phyloP scores from a whole-genome alignment of 2,113 vertebrate genomes.

The Lanius collurio region DNA sequence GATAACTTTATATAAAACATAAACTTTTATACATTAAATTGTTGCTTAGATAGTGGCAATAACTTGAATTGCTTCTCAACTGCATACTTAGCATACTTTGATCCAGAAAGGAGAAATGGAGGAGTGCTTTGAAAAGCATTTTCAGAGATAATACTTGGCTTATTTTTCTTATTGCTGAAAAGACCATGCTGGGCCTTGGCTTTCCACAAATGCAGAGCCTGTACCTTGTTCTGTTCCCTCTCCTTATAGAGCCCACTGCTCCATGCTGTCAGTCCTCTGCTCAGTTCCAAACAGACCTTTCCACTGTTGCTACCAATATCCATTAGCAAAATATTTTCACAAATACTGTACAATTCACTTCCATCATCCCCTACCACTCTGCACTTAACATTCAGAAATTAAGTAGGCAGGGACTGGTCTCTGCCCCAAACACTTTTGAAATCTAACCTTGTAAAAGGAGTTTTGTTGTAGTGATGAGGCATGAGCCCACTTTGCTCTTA shows the following conservation, averaged over 20 bases:
- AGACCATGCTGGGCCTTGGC: neutral
- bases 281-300: neutral
- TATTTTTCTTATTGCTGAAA: neutral
- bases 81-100: neutral
- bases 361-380: neutral
- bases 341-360: neutral
- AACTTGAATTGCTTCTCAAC: neutral
- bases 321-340: neutral
- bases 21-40: neutral
- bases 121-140: neutral
- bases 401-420: neutral
- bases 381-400: conserved; percentile 8
- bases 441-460: neutral
- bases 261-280: neutral
- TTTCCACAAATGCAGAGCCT: neutral
- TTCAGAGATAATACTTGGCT: neutral
- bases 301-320: neutral
- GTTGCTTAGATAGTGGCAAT: neutral
- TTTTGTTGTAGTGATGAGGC: neutral
- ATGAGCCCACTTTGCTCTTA: neutral
- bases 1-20: neutral
- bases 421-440: neutral
- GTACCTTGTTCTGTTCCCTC: neutral
- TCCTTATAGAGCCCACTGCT: neutral
- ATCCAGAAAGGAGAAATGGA: neutral